Evolutionary conservation across 2,888 invertebrate species (phyloP).

Genomic region (Neoscelio sp.): DNA sequence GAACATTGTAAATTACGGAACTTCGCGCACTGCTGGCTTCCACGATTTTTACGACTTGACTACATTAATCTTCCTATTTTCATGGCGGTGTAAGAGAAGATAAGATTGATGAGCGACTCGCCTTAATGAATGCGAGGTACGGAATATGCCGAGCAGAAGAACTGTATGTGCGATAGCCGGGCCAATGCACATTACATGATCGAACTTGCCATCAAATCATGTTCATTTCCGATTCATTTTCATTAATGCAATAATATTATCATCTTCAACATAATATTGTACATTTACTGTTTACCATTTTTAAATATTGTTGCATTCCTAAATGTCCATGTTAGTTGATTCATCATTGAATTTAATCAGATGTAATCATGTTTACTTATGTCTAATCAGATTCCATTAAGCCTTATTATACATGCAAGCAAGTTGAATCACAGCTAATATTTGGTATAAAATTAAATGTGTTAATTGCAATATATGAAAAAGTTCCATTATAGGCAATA

Average conservation of each 20-base stretch:
- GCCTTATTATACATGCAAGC: no score
- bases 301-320: no score
- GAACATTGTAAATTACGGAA: slow-evolving; percentile 67
- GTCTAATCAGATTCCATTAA: no score
- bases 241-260: slow-evolving; percentile 33
- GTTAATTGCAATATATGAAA: no score
- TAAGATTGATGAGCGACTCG: slow-evolving; percentile 77
- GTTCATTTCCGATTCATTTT: slow-evolving; percentile 41
- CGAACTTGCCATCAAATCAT: slow-evolving; percentile 26
- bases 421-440: no score
- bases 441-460: no score
- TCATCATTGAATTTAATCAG: no score
- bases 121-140: slow-evolving; percentile 77
- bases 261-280: slow-evolving; percentile 6
- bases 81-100: slow-evolving; percentile 73
- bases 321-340: no score
- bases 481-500: no score
- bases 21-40: slow-evolving; percentile 61
- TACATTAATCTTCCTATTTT: slow-evolving; percentile 77
- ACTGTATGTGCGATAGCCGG: slow-evolving; percentile 20
- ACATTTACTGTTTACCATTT: no score
- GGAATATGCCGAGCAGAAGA: slow-evolving; percentile 26
- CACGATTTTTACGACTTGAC: slow-evolving; percentile 68
- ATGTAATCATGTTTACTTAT: no score
- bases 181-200: slow-evolving; percentile 38